phyloP scores from a whole-genome alignment of 2,888 invertebrate genomes.

The Cephus pygmeus region DNA sequence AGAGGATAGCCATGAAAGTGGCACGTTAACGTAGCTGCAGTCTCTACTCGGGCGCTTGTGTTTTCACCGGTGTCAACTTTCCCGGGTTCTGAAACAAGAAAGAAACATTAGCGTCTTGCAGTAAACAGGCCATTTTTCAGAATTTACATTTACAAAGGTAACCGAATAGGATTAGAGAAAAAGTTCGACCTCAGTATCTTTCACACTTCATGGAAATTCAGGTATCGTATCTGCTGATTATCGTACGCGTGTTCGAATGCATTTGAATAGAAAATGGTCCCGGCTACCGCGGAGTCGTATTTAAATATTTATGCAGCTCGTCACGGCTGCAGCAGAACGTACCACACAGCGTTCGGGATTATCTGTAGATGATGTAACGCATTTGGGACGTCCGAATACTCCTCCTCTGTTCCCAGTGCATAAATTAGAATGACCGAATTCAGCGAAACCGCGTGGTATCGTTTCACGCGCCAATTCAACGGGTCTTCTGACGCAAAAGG shows the following conservation, averaged over 20 bases:
- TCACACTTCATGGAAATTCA: background rate
- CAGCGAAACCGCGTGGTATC: background rate
- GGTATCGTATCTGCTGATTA: background rate
- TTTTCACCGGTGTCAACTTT: conserved; percentile 67
- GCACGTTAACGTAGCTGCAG: conserved; percentile 69
- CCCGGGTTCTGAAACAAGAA: conserved; percentile 67
- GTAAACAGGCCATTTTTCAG: background rate
- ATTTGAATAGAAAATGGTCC: background rate
- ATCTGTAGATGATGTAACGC: background rate
- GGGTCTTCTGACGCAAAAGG: background rate
- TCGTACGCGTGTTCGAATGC: background rate
- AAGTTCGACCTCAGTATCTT: background rate
- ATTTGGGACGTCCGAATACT: background rate
- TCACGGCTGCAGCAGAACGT: background rate
- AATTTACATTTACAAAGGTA: background rate
- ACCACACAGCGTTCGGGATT: background rate
- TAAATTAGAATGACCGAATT: background rate
- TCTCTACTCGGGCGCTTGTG: conserved; percentile 68
- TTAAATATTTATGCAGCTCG: background rate
- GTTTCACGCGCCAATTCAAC: background rate
- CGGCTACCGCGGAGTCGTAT: background rate
- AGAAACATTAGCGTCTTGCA: conserved; percentile 11
- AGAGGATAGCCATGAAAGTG: conserved; percentile 73
- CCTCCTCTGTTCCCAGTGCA: background rate
- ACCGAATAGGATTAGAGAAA: background rate